Base-by-base conservation (phyloP, 2,888 invertebrate genomes). In the Leistus spinibarbis region DNA sequence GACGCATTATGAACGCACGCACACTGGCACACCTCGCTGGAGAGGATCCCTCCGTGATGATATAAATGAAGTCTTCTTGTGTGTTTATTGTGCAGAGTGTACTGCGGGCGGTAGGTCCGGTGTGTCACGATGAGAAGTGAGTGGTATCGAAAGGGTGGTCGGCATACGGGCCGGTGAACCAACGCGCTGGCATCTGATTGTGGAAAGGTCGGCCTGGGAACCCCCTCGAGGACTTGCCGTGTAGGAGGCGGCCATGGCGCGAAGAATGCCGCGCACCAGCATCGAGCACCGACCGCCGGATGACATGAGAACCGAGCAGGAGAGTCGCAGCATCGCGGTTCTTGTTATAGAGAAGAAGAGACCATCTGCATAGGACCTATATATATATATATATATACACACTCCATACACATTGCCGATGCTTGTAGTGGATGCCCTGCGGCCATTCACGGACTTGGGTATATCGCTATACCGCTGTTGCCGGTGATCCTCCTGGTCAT, bases 201-300 rank as follows among this genome's bases (percentile, higher is more conserved):
- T 60, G 81, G 85, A 83, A 83, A 84, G 85, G 79, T 80, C 82
- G 82, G 79, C 82, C 81, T 81, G 80, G 80, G 77, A 79, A 79
- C 79, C 78, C 79, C 78, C 79, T 79, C 80, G 79, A 76, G 80
- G 81, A 79, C 69, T 69, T 66, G 62, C 82, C 81, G 82, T 80
- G 77, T 69, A 77, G 79, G 81, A 83, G 83, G 78, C 82, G 79
- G 77, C 77, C 82, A 79, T 80, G 80, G 82, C 69, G 69, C 60
- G 69, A 69, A 69, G 57, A 69, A 69, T 69, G 69, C 69, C 22
- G 69, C 66, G 40, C 40, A 40, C 40, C 40, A 40, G 40, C 40
- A 40, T 10, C 40, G 40, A 40, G 40, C 40, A 40, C 40, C 23
- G 62, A 62, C 62, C 62, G 22, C 19, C 19, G 65, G 65, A 66